Base-by-base conservation (phyloP, 2,113 vertebrate species). In the Jaculus jaculus region DNA sequence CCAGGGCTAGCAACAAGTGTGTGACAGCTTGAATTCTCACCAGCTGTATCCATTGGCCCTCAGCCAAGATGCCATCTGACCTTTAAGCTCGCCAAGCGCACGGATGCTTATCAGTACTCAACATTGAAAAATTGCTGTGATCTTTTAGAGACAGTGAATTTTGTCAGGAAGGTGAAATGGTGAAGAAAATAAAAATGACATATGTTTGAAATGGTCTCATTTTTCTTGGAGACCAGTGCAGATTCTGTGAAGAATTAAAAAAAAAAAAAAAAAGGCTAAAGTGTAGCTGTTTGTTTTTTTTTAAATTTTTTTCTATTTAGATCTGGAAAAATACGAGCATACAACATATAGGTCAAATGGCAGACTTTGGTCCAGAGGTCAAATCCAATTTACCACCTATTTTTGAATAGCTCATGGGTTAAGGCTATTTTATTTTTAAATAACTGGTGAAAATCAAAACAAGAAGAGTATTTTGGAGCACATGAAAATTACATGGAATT, bases 1-100 rank as follows among this genome's bases (percentile, higher is more conserved):
- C 77, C 47, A 37, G 69, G 47, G 80, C 42, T 17, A 65, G 73
- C 90, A 89, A 73, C 94, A 95, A 94, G 89, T 94, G 83, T 84
- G 42, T 74, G 77, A 77, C 37, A 39, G 93, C 39, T 89, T 84
- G 77, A 89, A 65, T 93, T 60, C 81, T 72, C 63, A 87, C 92
- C 96, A 95, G 94, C 86, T 94, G 77, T 84, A 65, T 54, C 72
- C 39, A 21, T 5, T 84, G 91, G 91, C 24, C 60, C 34, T 13
- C 1, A 2, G 91, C 95, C 96, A 92, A 63, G 47, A 65, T 78
- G 73, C 86, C 91, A 90, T 81, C 80, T 94, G 93, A 95, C 95
- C 91, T 96, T 93, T 65, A 81, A 81, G 84, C 61, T 77, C 61
- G 72, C 86, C 87, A 71, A 91, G 75, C 89, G 80, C 5, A 0